A percentile compares a stretch with the other conserved stretches of the same genome.
phyloP scores from a whole-genome alignment of 2,888 invertebrate species.

The Eucera pruinosa region DNA sequence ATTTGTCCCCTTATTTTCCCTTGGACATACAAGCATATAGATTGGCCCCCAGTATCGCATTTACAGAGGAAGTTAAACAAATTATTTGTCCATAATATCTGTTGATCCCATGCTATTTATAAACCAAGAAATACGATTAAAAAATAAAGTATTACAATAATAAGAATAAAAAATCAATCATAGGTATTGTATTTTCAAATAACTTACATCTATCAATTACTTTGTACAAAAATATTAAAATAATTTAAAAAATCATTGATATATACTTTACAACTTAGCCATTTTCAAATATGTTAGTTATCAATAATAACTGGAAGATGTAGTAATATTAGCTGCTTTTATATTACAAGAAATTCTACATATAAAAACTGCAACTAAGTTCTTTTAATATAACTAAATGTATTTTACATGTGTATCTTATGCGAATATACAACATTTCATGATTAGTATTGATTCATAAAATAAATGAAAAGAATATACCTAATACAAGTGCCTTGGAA shows the following conservation, averaged over 20 bases:
- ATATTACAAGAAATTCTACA: slow-evolving; percentile 16
- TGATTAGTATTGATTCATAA: too few relatives aligned
- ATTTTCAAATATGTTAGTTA: slow-evolving; percentile 1
- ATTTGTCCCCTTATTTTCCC: slow-evolving; percentile 30
- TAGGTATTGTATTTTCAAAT: background rate
- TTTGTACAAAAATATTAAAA: slow-evolving; percentile 11
- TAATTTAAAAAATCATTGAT: slow-evolving; percentile 2
- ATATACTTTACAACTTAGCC: slow-evolving; percentile 9
- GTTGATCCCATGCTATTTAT: slow-evolving; percentile 55
- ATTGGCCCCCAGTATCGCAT: slow-evolving; percentile 69
- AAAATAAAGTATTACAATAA: slow-evolving; percentile 5
- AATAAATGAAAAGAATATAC: slow-evolving; percentile 19
- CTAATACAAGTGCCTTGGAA: background rate
- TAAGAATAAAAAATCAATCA: background rate
- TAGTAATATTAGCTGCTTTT: slow-evolving; percentile 12
- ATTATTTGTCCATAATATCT: slow-evolving; percentile 51
- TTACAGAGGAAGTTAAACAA: slow-evolving; percentile 59
- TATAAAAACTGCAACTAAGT: slow-evolving; percentile 5
- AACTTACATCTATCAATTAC: slow-evolving; percentile 10
- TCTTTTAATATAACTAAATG: background rate
- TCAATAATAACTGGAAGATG: slow-evolving; percentile 26
- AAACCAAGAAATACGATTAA: slow-evolving; percentile 23
- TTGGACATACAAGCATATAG: slow-evolving; percentile 52
- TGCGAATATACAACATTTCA: background rate
- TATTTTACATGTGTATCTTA: background rate